A percentile compares a stretch with the other conserved stretches of the same genome.
Evolutionary conservation across 2,888 invertebrate genomes (phyloP).

Genomic region (Amblyjoppa proteus): DNA sequence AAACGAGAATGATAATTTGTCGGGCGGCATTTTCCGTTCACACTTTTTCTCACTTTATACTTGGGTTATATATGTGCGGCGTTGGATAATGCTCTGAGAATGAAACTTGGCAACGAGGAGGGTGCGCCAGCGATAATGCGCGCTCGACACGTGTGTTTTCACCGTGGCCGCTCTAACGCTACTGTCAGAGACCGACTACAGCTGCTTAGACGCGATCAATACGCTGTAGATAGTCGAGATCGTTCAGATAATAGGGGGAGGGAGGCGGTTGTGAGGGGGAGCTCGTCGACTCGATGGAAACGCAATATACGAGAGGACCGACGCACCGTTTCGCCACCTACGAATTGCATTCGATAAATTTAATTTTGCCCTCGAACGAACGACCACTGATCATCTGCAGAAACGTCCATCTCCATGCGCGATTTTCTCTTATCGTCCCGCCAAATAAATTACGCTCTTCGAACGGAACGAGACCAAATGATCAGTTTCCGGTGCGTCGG

Average conservation of each 20-base stretch:
- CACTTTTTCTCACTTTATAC: background rate
- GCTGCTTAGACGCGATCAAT: slow-evolving; percentile 83
- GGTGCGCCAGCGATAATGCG: slow-evolving; percentile 64
- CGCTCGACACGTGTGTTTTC: slow-evolving; percentile 78
- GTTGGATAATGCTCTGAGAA: slow-evolving; percentile 31
- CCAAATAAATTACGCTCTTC: slow-evolving; percentile 66
- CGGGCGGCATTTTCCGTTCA: background rate
- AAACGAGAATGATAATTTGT: background rate
- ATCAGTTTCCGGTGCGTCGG: slow-evolving; percentile 62
- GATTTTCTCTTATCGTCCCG: slow-evolving; percentile 62
- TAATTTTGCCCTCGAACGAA: background rate
- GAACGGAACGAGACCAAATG: slow-evolving; percentile 55
- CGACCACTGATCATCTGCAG: background rate
- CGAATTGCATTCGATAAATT: background rate
- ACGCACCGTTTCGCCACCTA: background rate
- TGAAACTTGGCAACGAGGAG: slow-evolving; percentile 30
- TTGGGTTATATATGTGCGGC: slow-evolving; percentile 10
- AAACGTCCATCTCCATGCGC: slow-evolving; percentile 7
- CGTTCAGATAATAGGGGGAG: slow-evolving; percentile 73
- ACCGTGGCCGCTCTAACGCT: slow-evolving; percentile 80
- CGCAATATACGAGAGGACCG: background rate
- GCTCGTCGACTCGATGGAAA: slow-evolving; percentile 1
- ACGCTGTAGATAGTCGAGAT: slow-evolving; percentile 82
- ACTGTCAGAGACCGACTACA: slow-evolving; percentile 80
- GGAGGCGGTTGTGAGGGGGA: background rate